A percentile compares a stretch with the other conserved stretches of the same genome.
Conservation (phyloP, 1,140 invertebrate genomes). For the Harpegnathos saltator region DNA sequence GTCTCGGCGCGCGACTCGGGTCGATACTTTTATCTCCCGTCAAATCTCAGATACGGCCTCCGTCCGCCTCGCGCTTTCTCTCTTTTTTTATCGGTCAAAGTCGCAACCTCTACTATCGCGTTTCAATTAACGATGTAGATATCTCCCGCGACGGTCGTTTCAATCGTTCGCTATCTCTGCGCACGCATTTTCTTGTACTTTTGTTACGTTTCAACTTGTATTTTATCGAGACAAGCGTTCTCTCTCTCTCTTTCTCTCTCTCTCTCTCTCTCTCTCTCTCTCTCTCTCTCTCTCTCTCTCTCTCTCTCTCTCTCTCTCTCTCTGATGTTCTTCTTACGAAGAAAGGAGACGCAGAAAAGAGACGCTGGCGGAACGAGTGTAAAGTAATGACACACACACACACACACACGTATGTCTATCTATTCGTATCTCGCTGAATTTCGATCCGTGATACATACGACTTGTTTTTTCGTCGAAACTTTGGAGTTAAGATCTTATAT, state of each 20-base stretch:
- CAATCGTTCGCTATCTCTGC: background rate
- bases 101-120: background rate
- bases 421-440: conserved; percentile 25
- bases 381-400: conserved; percentile 12
- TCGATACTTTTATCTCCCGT: conserved; percentile 51
- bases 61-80: conserved; percentile 16
- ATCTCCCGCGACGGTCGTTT: background rate
- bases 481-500: conserved; percentile 23
- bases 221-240: no score
- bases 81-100: conserved; percentile 29
- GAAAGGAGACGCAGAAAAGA: no score
- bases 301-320: no score
- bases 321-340: no score
- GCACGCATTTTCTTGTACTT: background rate
- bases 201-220: background rate
- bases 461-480: conserved; percentile 43
- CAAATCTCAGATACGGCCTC: conserved; percentile 17
- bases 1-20: conserved; percentile 9
- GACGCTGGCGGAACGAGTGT: background rate
- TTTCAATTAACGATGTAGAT: conserved; percentile 3
- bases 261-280: no score
- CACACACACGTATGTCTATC: no score
- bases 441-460: conserved; percentile 18
- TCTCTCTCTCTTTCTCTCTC: no score
- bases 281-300: no score